Base-by-base conservation (phyloP, 2,888 invertebrate species). In the Andrena chrysosceles region DNA sequence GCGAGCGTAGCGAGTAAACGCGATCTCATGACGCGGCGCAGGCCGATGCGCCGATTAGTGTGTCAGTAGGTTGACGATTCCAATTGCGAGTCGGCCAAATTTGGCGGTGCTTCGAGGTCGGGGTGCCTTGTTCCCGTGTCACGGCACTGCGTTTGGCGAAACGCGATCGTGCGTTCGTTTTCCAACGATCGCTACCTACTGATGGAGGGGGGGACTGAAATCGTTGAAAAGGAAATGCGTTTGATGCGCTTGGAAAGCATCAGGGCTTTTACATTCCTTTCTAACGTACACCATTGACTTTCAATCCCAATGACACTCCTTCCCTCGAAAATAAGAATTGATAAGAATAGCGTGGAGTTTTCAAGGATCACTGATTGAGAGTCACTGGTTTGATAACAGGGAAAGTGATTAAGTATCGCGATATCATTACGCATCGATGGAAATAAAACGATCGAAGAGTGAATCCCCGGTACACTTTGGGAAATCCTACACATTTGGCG, bases 11-110 rank as follows among this genome's bases (percentile, higher is more conserved):
- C 10, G 54, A 56, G 56, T 16, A 42, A 56, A 26, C 23, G 23
- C 48, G 69, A 75, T 72, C 69, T 88, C 85, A 84, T 77, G 83
- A 83, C 76, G 29, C n/a, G 89, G 67, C 48, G 72, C 35, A 35
- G 33, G 35, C 31, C 66, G 73, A 67, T 56, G 76, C 82, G 77
- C 54, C 84, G 83, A 89, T 82, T 90, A 91, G 91, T 91, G 83
- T 90, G 91, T 89, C 90, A 90, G 86, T 90, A 87, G 91, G 90
- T 91, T 92, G 91, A 86, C 89, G 89, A 93, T 92, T 90, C 86
- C 89, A 84, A 90, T 89, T 78, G 85, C 84, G 89, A 84, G 87
- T 86, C 89, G 81, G 81, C 91, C 91, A 90, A 93, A 92, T 92
- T 92, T 90, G 90, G 90, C 85, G 77, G 66, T 77, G 82, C 67